These are phyloP conservation scores for Myotis myotis DNA, from an alignment of 2,797 vertebrate genomes.

Conservation along the genomic window DNA sequence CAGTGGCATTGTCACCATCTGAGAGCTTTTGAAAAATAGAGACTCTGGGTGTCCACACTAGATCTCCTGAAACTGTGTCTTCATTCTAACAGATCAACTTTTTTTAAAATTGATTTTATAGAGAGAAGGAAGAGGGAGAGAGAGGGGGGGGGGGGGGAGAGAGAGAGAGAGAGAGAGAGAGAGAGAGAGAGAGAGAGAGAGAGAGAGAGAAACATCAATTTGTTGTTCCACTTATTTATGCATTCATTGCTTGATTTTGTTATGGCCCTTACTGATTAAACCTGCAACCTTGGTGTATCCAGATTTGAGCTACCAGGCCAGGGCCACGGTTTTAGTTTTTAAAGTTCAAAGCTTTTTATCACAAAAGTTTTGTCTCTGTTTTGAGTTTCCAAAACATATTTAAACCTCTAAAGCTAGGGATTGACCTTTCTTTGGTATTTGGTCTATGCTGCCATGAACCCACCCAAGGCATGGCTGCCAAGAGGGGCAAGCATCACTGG, in stretches of 20 bases:
- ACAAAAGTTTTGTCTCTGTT: slow-evolving; percentile 71
- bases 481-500: background rate
- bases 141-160: no score
- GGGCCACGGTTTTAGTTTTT: slow-evolving; percentile 52
- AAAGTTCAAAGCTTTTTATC: slow-evolving; percentile 74
- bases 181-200: background rate
- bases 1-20: background rate
- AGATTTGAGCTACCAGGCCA: background rate
- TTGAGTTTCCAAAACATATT: slow-evolving; percentile 71
- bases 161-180: no score
- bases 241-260: background rate
- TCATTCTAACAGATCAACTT: background rate
- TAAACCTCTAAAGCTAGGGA: slow-evolving; percentile 61
- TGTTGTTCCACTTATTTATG: background rate
- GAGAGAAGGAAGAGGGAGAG: background rate
- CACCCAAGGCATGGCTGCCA: background rate
- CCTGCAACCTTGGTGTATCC: background rate
- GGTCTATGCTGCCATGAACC: background rate
- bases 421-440: slow-evolving; percentile 53
- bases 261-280: background rate
- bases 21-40: background rate
- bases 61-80: background rate
- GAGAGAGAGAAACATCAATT: background rate
- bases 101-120: background rate
- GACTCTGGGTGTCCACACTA: background rate